phyloP scores from a whole-genome alignment of 2,888 invertebrate species.

The Cerastoderma edule region DNA sequence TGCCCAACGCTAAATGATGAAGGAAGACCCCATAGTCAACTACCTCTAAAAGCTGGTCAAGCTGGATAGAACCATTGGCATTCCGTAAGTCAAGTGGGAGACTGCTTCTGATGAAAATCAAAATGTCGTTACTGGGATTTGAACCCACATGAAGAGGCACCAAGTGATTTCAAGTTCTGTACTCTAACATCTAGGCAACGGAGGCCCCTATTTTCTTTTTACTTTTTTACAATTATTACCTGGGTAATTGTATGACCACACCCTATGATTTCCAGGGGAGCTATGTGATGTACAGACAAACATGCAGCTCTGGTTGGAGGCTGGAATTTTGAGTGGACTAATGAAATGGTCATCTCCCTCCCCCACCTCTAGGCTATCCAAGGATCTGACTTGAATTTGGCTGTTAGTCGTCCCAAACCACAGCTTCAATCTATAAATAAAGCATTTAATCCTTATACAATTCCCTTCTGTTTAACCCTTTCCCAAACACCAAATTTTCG shows the following conservation, averaged over 20 bases:
- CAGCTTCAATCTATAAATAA: slow-evolving; percentile 62
- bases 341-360: slow-evolving; percentile 46
- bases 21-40: too few relatives aligned
- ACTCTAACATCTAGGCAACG: too few relatives aligned
- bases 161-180: too few relatives aligned
- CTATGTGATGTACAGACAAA: slow-evolving; percentile 51
- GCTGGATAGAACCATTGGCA: too few relatives aligned
- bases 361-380: slow-evolving; percentile 41
- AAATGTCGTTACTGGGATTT: too few relatives aligned
- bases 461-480: too few relatives aligned
- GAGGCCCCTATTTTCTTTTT: background rate
- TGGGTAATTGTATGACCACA: slow-evolving; percentile 92
- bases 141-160: too few relatives aligned
- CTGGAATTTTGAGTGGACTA: slow-evolving; percentile 73
- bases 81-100: too few relatives aligned
- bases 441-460: background rate
- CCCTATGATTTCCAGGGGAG: slow-evolving; percentile 30
- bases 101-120: too few relatives aligned
- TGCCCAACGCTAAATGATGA: too few relatives aligned
- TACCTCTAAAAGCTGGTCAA: too few relatives aligned
- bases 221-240: slow-evolving; percentile 84
- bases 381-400: slow-evolving; percentile 61
- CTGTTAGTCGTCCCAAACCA: slow-evolving; percentile 78
- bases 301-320: slow-evolving; percentile 54
- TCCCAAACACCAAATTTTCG: too few relatives aligned